phyloP scores from a whole-genome alignment of 2,888 invertebrate genomes.

The Xestia c-nigrum region DNA sequence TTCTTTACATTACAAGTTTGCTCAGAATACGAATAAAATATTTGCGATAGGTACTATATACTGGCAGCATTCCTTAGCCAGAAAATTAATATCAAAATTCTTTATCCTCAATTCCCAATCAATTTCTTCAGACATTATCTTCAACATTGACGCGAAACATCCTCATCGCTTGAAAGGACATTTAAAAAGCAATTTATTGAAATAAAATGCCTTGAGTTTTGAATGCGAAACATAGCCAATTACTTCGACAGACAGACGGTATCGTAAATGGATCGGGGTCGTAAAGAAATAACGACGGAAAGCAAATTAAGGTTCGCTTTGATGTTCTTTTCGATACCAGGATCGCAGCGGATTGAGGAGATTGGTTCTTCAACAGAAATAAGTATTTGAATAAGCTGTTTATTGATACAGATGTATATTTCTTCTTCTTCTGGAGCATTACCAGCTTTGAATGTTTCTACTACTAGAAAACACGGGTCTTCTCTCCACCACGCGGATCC shows the following conservation, averaged over 20 bases:
- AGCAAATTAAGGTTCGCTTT: constrained; percentile 58
- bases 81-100: background rate
- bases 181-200: constrained; percentile 46
- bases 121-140: constrained; percentile 21
- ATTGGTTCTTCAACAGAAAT: constrained; percentile 15
- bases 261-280: constrained; percentile 61
- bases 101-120: constrained; percentile 2
- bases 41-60: background rate
- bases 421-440: background rate
- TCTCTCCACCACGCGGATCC: background rate
- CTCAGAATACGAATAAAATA: background rate
- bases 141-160: constrained; percentile 8
- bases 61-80: background rate
- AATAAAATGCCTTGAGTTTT: constrained; percentile 48
- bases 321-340: constrained; percentile 42
- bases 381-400: constrained; percentile 9
- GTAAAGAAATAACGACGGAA: constrained; percentile 55
- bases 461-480: background rate
- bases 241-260: constrained; percentile 44
- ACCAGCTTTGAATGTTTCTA: background rate
- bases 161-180: constrained; percentile 24
- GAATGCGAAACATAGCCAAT: constrained; percentile 47
- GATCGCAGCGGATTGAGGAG: background rate
- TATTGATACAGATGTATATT: background rate
- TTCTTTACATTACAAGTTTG: background rate